These are phyloP conservation scores for Sclerurus mexicanus DNA, from an alignment of 2,113 vertebrate genomes.

Conservation along the genomic window DNA sequence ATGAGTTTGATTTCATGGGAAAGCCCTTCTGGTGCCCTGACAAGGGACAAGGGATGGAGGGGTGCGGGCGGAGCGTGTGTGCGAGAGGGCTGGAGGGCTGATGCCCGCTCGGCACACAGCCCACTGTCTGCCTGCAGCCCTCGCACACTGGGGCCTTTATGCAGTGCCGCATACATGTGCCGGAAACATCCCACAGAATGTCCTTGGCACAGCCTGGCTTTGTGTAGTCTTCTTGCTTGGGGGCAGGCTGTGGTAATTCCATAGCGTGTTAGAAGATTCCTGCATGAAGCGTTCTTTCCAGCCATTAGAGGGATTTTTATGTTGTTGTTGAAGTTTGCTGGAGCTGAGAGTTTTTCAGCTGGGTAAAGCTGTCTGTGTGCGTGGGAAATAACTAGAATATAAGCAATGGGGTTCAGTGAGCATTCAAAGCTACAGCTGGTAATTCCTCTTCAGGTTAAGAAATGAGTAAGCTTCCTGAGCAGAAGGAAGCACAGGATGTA, in stretches of 20 bases:
- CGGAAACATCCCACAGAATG: constrained; percentile 30
- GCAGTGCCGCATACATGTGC: not conserved
- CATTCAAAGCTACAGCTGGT: not conserved
- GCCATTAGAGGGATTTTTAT: not conserved
- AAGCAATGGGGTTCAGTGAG: not conserved
- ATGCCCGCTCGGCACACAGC: fast-evolving
- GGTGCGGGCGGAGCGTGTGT: fast-evolving
- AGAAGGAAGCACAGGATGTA: not conserved
- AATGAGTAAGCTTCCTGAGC: not conserved
- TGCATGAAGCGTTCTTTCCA: constrained; percentile 47
- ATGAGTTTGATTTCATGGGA: not conserved
- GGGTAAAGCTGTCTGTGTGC: not conserved
- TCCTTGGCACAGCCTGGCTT: constrained; percentile 37
- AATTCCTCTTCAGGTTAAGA: not conserved
- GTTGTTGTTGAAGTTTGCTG: not conserved
- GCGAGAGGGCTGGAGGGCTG: not conserved
- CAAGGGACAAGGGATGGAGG: not conserved
- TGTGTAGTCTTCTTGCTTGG: not conserved
- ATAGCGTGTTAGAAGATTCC: not conserved
- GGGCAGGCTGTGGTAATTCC: constrained; percentile 23
- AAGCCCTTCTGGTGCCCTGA: not conserved
- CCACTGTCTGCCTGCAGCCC: not conserved
- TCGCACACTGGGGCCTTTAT: not conserved
- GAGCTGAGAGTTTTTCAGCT: not conserved
- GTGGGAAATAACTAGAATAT: not conserved